A percentile compares a stretch with the other conserved stretches of the same genome.
phyloP scores from a whole-genome alignment of 2,888 invertebrate species.

The Saturnia pavonia region DNA sequence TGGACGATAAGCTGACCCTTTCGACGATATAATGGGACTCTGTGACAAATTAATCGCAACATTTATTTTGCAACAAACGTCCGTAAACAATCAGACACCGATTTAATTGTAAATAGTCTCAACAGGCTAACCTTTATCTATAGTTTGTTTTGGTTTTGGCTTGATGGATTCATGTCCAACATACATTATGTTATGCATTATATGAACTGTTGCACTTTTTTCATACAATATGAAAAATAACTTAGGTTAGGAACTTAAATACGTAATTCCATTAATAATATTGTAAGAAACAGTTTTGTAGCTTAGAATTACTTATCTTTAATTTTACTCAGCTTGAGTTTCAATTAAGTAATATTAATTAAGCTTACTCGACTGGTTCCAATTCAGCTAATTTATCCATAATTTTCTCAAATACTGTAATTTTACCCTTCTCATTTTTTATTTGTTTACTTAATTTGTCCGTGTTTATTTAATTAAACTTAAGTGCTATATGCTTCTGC shows the following conservation, averaged over 20 bases:
- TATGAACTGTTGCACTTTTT: background rate
- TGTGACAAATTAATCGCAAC: conserved; percentile 20
- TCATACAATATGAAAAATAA: background rate
- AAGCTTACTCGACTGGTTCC: background rate
- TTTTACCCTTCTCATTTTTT: background rate
- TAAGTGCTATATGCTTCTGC: background rate
- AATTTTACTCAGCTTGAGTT: background rate
- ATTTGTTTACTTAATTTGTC: background rate
- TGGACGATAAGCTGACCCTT: conserved; percentile 19
- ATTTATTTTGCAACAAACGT: conserved; percentile 10
- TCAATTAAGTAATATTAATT: background rate
- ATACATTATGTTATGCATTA: background rate
- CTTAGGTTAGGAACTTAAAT: background rate
- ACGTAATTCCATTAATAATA: background rate
- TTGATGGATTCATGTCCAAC: background rate
- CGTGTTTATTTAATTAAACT: background rate
- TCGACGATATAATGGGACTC: conserved; percentile 13
- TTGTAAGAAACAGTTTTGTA: background rate
- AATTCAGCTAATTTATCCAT: background rate
- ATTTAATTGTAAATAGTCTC: background rate
- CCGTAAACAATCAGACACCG: background rate
- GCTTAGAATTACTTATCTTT: background rate
- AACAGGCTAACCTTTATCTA: background rate
- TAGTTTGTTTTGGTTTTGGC: background rate
- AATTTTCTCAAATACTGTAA: background rate